Percentiles rank a stretch among this genome's conserved stretches.
These are phyloP conservation scores for Lethocerus indicus DNA, from an alignment of 1,140 invertebrate species.

Conservation along the genomic window DNA sequence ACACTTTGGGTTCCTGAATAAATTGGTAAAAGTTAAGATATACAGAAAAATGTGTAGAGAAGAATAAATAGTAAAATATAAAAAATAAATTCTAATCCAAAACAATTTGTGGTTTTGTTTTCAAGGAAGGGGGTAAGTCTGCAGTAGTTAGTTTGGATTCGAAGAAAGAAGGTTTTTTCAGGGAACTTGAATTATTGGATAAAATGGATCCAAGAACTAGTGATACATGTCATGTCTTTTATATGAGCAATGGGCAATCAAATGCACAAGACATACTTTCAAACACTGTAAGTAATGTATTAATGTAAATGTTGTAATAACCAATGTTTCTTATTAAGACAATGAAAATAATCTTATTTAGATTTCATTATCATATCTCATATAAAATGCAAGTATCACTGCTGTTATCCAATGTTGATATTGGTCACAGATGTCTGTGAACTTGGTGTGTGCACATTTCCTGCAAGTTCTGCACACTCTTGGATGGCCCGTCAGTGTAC, in stretches of 20 bases:
- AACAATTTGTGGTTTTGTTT: slow-evolving; percentile 1
- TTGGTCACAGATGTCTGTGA: too few relatives aligned
- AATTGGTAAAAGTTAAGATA: slow-evolving; percentile 15
- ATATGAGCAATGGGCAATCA: slow-evolving; percentile 73
- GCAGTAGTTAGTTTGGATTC: slow-evolving; percentile 66
- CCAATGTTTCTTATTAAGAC: too few relatives aligned
- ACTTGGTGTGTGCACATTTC: slow-evolving; percentile 48
- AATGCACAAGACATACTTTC: slow-evolving; percentile 57
- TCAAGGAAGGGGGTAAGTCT: slow-evolving; percentile 24
- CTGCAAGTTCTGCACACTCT: slow-evolving; percentile 63
- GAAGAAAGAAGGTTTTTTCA: slow-evolving; percentile 45
- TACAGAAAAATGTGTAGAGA: too few relatives aligned
- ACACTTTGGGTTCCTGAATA: slow-evolving; percentile 72
- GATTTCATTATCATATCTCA: too few relatives aligned
- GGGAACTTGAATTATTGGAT: slow-evolving; percentile 57
- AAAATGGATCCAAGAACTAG: slow-evolving; percentile 64
- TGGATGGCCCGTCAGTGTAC: slow-evolving; percentile 62
- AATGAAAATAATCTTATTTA: too few relatives aligned
- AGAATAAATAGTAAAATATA: not conserved
- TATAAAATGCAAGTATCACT: too few relatives aligned
- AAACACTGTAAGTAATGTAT: slow-evolving; percentile 47
- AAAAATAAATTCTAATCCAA: not conserved
- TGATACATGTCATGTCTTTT: slow-evolving; percentile 91
- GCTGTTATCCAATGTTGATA: too few relatives aligned
- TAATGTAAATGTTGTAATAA: too few relatives aligned